Percentiles rank a stretch among this genome's conserved stretches.
Evolutionary conservation across 2,888 invertebrate species (phyloP).

Genomic region (Gibbula magus): DNA sequence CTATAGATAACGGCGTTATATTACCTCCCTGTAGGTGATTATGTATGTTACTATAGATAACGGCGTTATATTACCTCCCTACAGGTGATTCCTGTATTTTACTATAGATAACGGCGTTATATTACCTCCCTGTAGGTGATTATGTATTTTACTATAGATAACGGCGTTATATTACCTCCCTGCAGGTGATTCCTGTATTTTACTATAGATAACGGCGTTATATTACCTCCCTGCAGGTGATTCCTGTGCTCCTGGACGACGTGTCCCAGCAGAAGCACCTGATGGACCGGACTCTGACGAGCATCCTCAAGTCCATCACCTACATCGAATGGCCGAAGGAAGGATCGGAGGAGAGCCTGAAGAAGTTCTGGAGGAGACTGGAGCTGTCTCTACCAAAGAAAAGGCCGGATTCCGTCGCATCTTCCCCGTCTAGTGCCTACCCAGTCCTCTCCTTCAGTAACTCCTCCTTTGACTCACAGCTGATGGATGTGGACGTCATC

Average conservation of each 20-base stretch:
- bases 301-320: conserved; percentile 58
- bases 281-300: conserved; percentile 54
- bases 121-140: background rate
- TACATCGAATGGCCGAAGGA: conserved; percentile 60
- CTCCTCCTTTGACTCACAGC: too few relatives aligned
- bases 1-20: too few relatives aligned
- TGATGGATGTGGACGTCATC: too few relatives aligned
- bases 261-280: conserved; percentile 37
- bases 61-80: too few relatives aligned
- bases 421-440: too few relatives aligned
- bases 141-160: too few relatives aligned
- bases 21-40: too few relatives aligned
- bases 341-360: conserved; percentile 32
- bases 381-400: conserved; percentile 60
- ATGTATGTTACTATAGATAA: too few relatives aligned
- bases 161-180: too few relatives aligned
- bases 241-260: conserved; percentile 61
- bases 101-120: background rate
- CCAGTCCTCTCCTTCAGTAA: too few relatives aligned
- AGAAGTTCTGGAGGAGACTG: conserved; percentile 61
- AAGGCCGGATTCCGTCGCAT: conserved; percentile 31
- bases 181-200: too few relatives aligned
- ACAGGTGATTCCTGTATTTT: background rate
- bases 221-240: background rate
- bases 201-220: too few relatives aligned